A percentile compares a stretch with the other conserved stretches of the same genome.
Evolutionary conservation across 64 coral and sea anemone species (phyloP).

Genomic region (Pocillopora damicornis): DNA sequence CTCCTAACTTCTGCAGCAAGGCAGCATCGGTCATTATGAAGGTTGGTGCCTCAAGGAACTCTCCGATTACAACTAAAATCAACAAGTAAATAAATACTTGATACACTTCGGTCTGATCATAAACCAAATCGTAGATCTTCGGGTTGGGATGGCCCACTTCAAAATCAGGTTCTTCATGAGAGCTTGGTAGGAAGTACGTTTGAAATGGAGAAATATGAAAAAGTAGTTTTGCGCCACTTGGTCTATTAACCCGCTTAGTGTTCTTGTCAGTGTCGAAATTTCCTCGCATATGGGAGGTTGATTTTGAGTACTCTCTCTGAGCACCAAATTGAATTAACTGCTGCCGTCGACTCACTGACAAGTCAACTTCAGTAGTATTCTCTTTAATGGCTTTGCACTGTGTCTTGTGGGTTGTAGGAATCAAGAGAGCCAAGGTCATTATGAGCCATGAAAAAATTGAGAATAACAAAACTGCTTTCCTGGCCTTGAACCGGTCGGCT

Average conservation of each 20-base stretch:
- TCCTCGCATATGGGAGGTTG: not conserved
- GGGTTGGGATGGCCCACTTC: not conserved
- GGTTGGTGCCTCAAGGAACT: slow-evolving; percentile 92
- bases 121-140: slow-evolving; percentile 20
- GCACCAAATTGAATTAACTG: not conserved
- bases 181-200: not conserved
- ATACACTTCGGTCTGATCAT: slow-evolving; percentile 62
- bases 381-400: slow-evolving; percentile 43
- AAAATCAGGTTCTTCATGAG: not conserved
- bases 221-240: not conserved
- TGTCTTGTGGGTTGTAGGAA: slow-evolving; percentile 62
- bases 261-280: not conserved
- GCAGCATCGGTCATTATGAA: slow-evolving; percentile 93
- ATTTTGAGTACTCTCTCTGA: not conserved
- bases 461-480: slow-evolving; percentile 75
- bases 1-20: slow-evolving; percentile 74
- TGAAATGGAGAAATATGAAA: slow-evolving; percentile 20
- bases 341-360: not conserved
- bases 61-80: slow-evolving; percentile 76
- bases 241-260: not conserved
- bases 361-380: not conserved
- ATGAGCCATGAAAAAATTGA: slow-evolving; percentile 79
- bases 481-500: slow-evolving; percentile 74
- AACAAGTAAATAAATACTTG: slow-evolving; percentile 57
- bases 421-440: slow-evolving; percentile 80